Evolutionary conservation across 2,888 invertebrate genomes (phyloP).

Genomic region (Polydrusus pterygomalis): DNA sequence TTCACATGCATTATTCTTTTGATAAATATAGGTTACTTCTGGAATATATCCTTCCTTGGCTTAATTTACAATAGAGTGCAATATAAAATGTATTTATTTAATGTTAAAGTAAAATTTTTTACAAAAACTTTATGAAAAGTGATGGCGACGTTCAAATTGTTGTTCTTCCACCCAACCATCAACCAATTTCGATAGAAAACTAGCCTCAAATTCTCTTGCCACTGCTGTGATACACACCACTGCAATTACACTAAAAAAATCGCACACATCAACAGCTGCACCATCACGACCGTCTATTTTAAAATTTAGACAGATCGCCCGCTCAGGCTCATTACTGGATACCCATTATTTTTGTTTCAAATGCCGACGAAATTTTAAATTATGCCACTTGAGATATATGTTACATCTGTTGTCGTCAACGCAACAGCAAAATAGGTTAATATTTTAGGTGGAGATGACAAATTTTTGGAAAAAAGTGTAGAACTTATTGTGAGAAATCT

Average conservation of each 20-base stretch:
- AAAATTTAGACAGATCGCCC: slow-evolving; percentile 43
- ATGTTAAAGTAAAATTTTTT: too few species aligned
- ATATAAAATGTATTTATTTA: too few species aligned
- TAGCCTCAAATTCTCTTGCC: too few species aligned
- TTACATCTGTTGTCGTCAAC: slow-evolving; percentile 46
- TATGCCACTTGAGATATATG: slow-evolving; percentile 57
- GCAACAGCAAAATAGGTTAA: slow-evolving; percentile 21
- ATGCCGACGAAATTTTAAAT: slow-evolving; percentile 67
- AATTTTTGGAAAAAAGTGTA: slow-evolving; percentile 24
- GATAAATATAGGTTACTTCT: too few species aligned
- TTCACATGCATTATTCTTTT: too few species aligned
- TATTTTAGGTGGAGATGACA: slow-evolving; percentile 34
- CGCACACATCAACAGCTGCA: slow-evolving; percentile 38
- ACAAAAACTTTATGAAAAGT: too few species aligned
- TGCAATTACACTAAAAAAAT: slow-evolving; percentile 5
- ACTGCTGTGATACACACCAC: too few species aligned
- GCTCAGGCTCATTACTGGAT: slow-evolving; percentile 60
- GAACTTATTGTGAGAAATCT: not conserved
- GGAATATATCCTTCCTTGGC: too few species aligned
- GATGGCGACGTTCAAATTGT: too few species aligned
- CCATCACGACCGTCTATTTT: slow-evolving; percentile 39
- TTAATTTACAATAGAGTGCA: too few species aligned
- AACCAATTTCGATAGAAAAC: too few species aligned
- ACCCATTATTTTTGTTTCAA: slow-evolving; percentile 70
- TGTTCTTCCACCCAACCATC: too few species aligned